phyloP scores from a whole-genome alignment of 2,113 vertebrate genomes.

The Eclectus roratus region DNA sequence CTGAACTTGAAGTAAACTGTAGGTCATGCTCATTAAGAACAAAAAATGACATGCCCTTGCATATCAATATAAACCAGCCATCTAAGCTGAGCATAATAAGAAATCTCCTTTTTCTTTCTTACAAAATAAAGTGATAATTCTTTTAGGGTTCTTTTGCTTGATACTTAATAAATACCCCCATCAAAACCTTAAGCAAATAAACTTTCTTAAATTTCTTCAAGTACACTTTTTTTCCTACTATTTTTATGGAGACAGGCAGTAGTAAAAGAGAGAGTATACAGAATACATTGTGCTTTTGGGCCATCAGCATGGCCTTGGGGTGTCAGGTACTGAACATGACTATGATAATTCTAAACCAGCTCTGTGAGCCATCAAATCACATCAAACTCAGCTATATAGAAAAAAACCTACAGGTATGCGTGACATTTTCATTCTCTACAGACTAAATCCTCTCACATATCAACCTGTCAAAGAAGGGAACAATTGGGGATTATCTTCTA shows the following conservation, averaged over 20 bases:
- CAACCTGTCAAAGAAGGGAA: conserved; percentile 25
- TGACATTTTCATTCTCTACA: conserved; percentile 55
- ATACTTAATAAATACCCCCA: neutral
- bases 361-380: conserved; percentile 48
- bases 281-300: conserved; percentile 35
- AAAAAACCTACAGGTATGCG: conserved; percentile 32
- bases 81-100: neutral
- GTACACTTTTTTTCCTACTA: neutral
- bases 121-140: neutral
- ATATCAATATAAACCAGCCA: neutral
- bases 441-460: conserved; percentile 49
- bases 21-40: neutral
- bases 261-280: neutral
- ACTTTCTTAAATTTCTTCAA: neutral
- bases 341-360: conserved; percentile 46
- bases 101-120: neutral
- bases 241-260: neutral
- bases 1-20: neutral
- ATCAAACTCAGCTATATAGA: conserved; percentile 54
- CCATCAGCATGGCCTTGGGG: conserved; percentile 41
- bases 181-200: neutral
- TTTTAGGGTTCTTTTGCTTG: neutral
- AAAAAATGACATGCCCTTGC: fast-evolving
- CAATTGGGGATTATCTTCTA: conserved; percentile 33
- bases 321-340: conserved; percentile 45